A percentile compares a stretch with the other conserved stretches of the same genome.
These are phyloP conservation scores for Dendrocincla fuliginosa DNA, from an alignment of 2,797 vertebrate species.

Conservation along the genomic window DNA sequence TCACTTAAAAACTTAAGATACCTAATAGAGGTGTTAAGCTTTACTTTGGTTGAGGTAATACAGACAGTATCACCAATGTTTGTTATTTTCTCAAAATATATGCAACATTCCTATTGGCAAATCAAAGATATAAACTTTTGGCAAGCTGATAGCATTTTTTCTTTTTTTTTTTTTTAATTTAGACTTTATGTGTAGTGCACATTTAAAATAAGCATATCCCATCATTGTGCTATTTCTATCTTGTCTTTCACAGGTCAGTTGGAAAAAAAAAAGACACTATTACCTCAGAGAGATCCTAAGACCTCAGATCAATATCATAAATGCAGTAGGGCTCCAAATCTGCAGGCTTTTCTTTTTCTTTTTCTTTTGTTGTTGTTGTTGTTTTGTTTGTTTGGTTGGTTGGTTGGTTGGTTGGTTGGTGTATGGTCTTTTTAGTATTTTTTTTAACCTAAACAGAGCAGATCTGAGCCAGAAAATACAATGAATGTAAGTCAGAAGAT, in stretches of 20 bases:
- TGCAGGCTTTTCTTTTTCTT: no score
- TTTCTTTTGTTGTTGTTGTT: no score
- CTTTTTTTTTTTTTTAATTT: not conserved
- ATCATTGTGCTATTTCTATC: not conserved
- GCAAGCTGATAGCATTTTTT: not conserved
- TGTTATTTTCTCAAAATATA: slow-evolving; percentile 38
- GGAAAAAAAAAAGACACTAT: not conserved
- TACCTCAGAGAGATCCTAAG: not conserved
- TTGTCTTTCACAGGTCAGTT: not conserved
- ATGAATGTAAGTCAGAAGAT: not conserved
- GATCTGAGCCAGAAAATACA: not conserved
- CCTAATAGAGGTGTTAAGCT: slow-evolving; percentile 73
- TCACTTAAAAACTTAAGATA: slow-evolving; percentile 73
- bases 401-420: no score
- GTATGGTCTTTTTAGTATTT: not conserved
- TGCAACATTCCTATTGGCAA: not conserved
- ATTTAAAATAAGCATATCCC: not conserved
- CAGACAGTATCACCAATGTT: slow-evolving; percentile 47
- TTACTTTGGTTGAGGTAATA: slow-evolving; percentile 75
- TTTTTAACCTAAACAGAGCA: not conserved
- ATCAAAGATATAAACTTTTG: not conserved
- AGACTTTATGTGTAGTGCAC: not conserved
- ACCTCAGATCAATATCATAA: not conserved
- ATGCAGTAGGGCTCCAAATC: not conserved
- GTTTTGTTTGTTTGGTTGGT: no score